Conservation (phyloP, 2,888 invertebrate species). For the Tinea semifulvella region DNA sequence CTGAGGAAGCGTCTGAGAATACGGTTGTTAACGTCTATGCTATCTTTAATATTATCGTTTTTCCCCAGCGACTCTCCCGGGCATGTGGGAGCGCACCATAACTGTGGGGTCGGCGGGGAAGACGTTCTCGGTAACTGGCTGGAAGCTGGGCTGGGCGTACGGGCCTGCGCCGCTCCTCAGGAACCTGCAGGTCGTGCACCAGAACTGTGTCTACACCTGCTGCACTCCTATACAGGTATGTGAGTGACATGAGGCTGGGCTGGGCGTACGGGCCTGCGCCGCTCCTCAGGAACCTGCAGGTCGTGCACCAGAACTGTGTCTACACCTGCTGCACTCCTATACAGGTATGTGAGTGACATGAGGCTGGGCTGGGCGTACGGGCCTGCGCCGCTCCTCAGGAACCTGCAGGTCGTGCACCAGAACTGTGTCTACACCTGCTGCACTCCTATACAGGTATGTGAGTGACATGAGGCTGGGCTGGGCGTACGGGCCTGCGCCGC, state of each 20-base stretch:
- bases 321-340: slow-evolving; percentile 91
- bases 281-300: slow-evolving; percentile 82
- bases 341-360: slow-evolving; percentile 95
- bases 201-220: slow-evolving; percentile 93
- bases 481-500: slow-evolving; percentile 88
- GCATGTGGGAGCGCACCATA: slow-evolving; percentile 97
- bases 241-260: slow-evolving; percentile 97
- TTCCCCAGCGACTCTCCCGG: slow-evolving; percentile 84
- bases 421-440: slow-evolving; percentile 92
- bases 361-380: slow-evolving; percentile 97
- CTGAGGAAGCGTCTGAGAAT: too few species aligned
- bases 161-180: slow-evolving; percentile 83
- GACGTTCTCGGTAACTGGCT: slow-evolving; percentile 97
- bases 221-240: slow-evolving; percentile 88
- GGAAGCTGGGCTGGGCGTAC: slow-evolving; percentile 97
- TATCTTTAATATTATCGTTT: slow-evolving; percentile 1
- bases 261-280: slow-evolving; percentile 93
- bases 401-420: slow-evolving; percentile 91
- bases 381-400: slow-evolving; percentile 79
- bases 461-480: slow-evolving; percentile 98
- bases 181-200: slow-evolving; percentile 89
- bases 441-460: slow-evolving; percentile 88
- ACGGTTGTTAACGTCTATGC: too few species aligned
- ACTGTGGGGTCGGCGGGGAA: slow-evolving; percentile 98
- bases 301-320: slow-evolving; percentile 93